Conservation (phyloP, 2,797 vertebrate genomes). For the Poeciliopsis gracilis region DNA sequence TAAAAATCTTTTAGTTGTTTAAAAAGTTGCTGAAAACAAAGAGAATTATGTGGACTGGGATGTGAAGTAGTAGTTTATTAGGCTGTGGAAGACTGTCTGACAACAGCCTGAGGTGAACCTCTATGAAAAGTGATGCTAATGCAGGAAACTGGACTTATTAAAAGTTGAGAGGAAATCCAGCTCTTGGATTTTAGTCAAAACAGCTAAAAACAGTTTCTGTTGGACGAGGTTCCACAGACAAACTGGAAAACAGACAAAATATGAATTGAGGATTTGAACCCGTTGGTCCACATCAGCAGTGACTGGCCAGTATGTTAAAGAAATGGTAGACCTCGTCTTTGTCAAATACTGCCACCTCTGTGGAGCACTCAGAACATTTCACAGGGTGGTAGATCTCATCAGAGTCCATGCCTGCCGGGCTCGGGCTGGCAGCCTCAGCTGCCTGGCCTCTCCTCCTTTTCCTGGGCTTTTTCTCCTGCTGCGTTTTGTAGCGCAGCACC, state of each 20-base stretch:
- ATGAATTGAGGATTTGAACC: background rate
- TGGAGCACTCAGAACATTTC: slow-evolving; percentile 90
- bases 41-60: background rate
- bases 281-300: slow-evolving; percentile 80
- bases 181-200: background rate
- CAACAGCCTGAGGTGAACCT: background rate
- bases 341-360: slow-evolving; percentile 93
- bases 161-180: background rate
- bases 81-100: background rate
- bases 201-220: background rate
- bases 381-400: slow-evolving; percentile 93
- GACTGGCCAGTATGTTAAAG: slow-evolving; percentile 94
- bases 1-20: background rate
- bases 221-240: background rate
- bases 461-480: slow-evolving; percentile 72
- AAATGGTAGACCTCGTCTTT: slow-evolving; percentile 97
- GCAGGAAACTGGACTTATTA: background rate
- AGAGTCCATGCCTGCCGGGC: slow-evolving; percentile 72
- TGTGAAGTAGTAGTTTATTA: background rate
- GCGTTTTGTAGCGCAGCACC: slow-evolving; percentile 85
- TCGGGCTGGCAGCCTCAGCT: slow-evolving; percentile 26
- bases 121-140: background rate
- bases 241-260: background rate
- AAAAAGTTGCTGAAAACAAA: background rate
- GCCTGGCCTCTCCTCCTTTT: slow-evolving; percentile 64